Base-by-base conservation (phyloP, 1,140 invertebrate genomes). In the Drosophila guanche region DNA sequence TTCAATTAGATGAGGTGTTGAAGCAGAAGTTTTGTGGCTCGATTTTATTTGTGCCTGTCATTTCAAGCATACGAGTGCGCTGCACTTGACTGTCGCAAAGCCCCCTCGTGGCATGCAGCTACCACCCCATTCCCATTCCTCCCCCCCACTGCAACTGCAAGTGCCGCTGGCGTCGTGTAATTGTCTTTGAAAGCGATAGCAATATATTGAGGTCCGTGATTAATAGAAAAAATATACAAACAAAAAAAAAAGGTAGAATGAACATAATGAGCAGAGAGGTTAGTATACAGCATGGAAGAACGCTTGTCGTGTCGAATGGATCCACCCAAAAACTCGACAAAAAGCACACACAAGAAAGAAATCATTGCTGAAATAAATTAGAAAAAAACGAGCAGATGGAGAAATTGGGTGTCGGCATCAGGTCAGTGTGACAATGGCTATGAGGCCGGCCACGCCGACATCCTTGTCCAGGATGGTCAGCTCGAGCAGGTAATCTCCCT, bases 1-100 rank as follows among this genome's bases (percentile, higher is more conserved):
- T 85, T 80, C 85, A 89, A 89, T 89, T 89, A 89, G 80, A 73
- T 50, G 75, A 89, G 85, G 85, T 89, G 85, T 89, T 89, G 77
- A 79, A 67, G 85, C 85, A 69, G 61, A 89, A 89, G 86, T 60
- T 62, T 27, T 56, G 54, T 53, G 70, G 50, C 66, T 50, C 54
- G 47, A 42, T 42, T 55, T 37, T 52, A 43, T 46, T 66, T 79
- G 75, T 79, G 41, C 70, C 71, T 80, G 65, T 29, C 65, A 73
- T 57, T 69, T 78, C 45, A 69, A 61, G 63, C 79, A 65, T 48
- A 42, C 33, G 33, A 37, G 10, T 37, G 33, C 33, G 25, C 42
- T 43, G 43, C 56, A 68, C 65, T 75, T 57, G 77, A 79, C 46
- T 59, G 46, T 53, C 40, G 10, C 10, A 12, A 37, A 3, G 1